Percentiles rank a stretch among this genome's conserved stretches.
Conservation (phyloP, 2,113 vertebrate species). For the Oryzias woworae region DNA sequence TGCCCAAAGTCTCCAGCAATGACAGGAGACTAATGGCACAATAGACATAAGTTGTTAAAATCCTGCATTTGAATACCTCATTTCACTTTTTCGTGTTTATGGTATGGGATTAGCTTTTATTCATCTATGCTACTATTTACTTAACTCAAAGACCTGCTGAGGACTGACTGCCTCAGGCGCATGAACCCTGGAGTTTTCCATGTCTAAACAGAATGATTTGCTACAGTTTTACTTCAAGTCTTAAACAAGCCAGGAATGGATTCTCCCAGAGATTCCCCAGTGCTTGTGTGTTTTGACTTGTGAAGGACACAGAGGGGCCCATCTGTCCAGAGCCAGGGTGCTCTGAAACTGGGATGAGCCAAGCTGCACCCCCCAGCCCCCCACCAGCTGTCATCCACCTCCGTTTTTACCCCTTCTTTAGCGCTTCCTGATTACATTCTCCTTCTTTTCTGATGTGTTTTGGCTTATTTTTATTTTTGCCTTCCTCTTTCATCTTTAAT, state of each 20-base stretch:
- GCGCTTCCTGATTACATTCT: slow-evolving; percentile 7
- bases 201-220: background rate
- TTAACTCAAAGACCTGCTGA: background rate
- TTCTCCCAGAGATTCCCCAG: background rate
- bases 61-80: too few relatives aligned
- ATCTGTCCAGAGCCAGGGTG: slow-evolving; percentile 55
- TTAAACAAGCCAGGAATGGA: background rate
- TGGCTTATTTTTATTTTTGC: slow-evolving; percentile 24
- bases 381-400: slow-evolving; percentile 55
- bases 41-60: too few relatives aligned
- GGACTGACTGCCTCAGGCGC: background rate
- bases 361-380: slow-evolving; percentile 27
- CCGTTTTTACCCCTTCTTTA: slow-evolving; percentile 33
- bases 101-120: too few relatives aligned
- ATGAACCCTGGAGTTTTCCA: background rate
- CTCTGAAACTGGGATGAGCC: slow-evolving; percentile 36
- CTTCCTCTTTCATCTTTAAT: slow-evolving; percentile 36
- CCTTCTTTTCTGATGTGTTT: slow-evolving; percentile 11
- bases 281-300: slow-evolving; percentile 19
- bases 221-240: background rate
- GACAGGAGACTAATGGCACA: too few relatives aligned
- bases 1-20: too few relatives aligned
- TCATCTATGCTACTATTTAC: background rate
- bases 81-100: too few relatives aligned
- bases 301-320: slow-evolving; percentile 50